These are phyloP conservation scores for Ectropis crepuscularia DNA, from an alignment of 2,888 invertebrate genomes.

Conservation along the genomic window DNA sequence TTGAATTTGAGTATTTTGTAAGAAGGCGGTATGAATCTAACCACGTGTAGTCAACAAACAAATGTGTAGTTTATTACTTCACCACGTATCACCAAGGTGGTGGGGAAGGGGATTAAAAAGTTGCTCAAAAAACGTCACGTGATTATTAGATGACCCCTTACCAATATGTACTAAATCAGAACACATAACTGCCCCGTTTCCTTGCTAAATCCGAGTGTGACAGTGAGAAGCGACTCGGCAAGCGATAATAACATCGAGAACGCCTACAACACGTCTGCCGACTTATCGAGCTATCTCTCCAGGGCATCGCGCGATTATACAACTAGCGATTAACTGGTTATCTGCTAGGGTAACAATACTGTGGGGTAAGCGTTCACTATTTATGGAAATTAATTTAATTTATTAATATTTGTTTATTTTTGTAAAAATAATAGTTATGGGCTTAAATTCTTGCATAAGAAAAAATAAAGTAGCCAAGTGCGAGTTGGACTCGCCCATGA, in stretches of 20 bases:
- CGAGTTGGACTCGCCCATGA: no score
- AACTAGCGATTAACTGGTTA: constrained; percentile 54
- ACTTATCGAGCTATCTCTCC: constrained; percentile 52
- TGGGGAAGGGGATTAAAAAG: no score
- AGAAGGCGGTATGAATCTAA: no score
- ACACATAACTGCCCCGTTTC: constrained; percentile 13
- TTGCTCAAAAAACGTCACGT: no score
- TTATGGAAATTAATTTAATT: not conserved
- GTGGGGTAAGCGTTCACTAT: constrained; percentile 16
- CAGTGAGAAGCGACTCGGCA: constrained; percentile 31
- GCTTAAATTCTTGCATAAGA: no score
- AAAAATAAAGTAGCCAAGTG: no score
- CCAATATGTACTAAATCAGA: constrained; percentile 9
- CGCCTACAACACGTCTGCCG: constrained; percentile 60
- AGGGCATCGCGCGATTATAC: constrained; percentile 63
- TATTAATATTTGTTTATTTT: no score
- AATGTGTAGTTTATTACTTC: no score
- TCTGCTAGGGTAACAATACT: constrained; percentile 54
- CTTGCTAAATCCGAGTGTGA: constrained; percentile 30
- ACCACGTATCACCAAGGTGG: no score
- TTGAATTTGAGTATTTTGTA: no score
- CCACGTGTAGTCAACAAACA: no score
- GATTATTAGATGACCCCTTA: not conserved
- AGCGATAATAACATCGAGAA: constrained; percentile 39
- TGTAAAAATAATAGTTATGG: no score